A percentile compares a stretch with the other conserved stretches of the same genome.
Conservation (phyloP, 64 coral and sea anemone genomes). For the Trachythela sp. region DNA sequence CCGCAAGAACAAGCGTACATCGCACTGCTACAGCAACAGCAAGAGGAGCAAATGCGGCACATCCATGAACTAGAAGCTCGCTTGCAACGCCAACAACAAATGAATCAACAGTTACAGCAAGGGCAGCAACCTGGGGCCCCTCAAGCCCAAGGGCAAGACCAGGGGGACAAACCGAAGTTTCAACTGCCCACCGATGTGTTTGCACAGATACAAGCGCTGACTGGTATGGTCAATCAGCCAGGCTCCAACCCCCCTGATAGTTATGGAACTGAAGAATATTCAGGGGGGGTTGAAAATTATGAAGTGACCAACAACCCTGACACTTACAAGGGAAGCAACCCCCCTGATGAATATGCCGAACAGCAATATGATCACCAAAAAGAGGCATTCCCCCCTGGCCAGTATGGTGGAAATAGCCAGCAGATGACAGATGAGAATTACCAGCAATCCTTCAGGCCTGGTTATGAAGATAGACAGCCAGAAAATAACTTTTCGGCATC, state of each 20-base stretch:
- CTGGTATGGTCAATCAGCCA: conserved; percentile 44
- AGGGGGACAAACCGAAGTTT: conserved; percentile 47
- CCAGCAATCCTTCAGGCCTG: too few species aligned
- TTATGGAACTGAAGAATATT: not conserved
- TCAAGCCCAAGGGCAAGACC: too few species aligned
- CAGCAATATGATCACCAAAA: too few species aligned
- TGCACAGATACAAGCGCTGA: conserved; percentile 96
- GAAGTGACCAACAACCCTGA: not conserved
- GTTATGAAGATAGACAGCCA: too few species aligned
- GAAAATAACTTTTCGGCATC: too few species aligned
- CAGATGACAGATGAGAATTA: too few species aligned
- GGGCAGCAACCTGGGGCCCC: not conserved
- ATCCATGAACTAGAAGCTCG: conserved; percentile 72
- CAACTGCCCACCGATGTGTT: conserved; percentile 84
- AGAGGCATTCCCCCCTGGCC: too few species aligned
- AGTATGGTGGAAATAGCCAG: too few species aligned
- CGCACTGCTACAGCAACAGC: conserved; percentile 63
- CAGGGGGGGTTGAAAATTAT: not conserved
- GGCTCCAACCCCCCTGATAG: not conserved
- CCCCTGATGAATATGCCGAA: too few species aligned
- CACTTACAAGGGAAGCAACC: too few species aligned
- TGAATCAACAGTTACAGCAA: conserved; percentile 60
- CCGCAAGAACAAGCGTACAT: conserved; percentile 31
- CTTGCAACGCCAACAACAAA: conserved; percentile 61
- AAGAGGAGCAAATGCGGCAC: conserved; percentile 72